phyloP scores from a whole-genome alignment of 2,797 vertebrate species.

The Chaetophractus vellerosus region DNA sequence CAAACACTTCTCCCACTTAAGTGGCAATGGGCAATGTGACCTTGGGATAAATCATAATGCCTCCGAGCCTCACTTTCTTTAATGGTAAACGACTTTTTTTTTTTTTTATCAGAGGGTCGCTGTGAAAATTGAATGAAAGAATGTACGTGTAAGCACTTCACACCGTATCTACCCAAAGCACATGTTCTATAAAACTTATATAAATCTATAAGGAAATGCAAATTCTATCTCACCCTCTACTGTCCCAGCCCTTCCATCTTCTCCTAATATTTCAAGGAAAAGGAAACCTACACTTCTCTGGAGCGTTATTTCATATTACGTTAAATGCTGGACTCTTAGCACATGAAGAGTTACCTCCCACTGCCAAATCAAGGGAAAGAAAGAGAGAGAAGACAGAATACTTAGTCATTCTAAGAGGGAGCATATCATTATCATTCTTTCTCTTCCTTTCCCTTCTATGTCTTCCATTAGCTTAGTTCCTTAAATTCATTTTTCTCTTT shows the following conservation, averaged over 20 bases:
- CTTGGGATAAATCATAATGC: constrained; percentile 53
- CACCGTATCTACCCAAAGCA: background rate
- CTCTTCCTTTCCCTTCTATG: background rate
- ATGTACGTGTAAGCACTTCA: background rate
- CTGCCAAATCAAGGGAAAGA: background rate
- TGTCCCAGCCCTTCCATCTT: background rate
- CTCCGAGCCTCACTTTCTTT: constrained; percentile 55
- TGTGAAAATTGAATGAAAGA: constrained; percentile 3
- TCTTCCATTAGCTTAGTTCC: background rate
- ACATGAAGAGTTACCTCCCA: background rate
- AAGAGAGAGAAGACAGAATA: background rate
- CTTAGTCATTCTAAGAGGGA: background rate
- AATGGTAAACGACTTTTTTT: background rate
- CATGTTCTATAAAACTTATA: background rate
- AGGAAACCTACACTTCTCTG: background rate
- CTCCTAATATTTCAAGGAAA: background rate
- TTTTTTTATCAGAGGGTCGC: constrained; percentile 40
- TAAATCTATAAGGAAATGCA: background rate
- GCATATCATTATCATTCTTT: too few species aligned
- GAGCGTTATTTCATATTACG: background rate
- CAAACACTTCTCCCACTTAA: background rate
- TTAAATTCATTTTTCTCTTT: background rate
- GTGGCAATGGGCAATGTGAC: background rate
- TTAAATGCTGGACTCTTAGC: background rate
- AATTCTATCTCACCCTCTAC: background rate